Conservation (phyloP, 2,888 invertebrate genomes). For the Megalurothrips usitatus region DNA sequence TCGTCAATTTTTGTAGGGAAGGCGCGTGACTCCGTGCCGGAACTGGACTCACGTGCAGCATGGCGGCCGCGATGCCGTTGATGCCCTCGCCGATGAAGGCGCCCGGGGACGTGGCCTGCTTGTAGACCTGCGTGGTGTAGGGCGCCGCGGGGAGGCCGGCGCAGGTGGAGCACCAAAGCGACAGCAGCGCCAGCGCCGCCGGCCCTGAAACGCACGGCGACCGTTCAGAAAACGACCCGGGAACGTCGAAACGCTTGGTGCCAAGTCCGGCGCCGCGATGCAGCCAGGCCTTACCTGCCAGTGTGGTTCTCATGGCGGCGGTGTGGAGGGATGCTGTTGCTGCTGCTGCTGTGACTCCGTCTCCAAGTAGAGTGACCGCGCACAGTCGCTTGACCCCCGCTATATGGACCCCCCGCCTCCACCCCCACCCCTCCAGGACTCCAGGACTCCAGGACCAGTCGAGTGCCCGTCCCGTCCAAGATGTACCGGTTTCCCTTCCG, state of each 20-base stretch:
- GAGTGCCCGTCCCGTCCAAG: not conserved
- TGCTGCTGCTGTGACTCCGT: too few relatives aligned
- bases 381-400: not conserved
- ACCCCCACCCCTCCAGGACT: not conserved
- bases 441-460: not conserved
- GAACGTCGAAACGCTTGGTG: not conserved
- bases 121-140: not conserved
- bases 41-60: conserved; percentile 49
- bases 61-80: conserved; percentile 52
- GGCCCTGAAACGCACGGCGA: not conserved
- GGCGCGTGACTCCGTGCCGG: not conserved
- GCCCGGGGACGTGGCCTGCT: conserved; percentile 6
- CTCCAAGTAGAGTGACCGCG: not conserved
- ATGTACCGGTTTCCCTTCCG: not conserved
- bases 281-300: not conserved
- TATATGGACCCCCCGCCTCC: conserved; percentile 11
- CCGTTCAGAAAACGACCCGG: not conserved
- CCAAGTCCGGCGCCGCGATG: not conserved
- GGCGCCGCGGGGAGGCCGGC: not conserved
- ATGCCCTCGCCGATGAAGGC: conserved; percentile 52
- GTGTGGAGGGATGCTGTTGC: too few relatives aligned
- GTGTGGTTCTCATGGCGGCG: not conserved
- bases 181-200: not conserved
- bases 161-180: not conserved
- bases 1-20: not conserved